Conservation (phyloP, 2,888 invertebrate species). For the Cylloceria caligata region DNA sequence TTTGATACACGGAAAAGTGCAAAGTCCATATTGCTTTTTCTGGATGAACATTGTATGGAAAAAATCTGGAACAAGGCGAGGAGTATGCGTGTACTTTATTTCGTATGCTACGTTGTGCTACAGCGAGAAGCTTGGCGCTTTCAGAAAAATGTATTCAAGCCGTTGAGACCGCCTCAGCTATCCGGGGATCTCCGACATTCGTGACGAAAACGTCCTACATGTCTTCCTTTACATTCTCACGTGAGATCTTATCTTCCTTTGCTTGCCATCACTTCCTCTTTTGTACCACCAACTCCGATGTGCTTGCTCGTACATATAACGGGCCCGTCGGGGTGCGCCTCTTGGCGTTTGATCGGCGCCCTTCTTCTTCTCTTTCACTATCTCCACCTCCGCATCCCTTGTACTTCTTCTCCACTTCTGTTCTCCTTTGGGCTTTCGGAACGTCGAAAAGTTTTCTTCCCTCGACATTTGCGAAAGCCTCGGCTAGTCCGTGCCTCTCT, state of each 20-base stretch:
- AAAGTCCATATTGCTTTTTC: background rate
- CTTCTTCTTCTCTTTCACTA: background rate
- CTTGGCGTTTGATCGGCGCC: conserved; percentile 49
- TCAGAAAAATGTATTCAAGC: conserved; percentile 14
- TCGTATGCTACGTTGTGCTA: background rate
- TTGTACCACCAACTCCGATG: background rate
- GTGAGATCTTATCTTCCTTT: conserved; percentile 2
- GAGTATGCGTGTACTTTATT: background rate
- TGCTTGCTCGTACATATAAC: background rate
- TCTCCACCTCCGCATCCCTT: background rate
- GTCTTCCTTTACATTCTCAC: conserved; percentile 12
- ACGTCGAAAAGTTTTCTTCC: conserved; percentile 52
- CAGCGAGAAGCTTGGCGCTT: background rate
- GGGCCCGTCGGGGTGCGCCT: conserved; percentile 11
- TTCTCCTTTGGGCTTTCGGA: conserved; percentile 17
- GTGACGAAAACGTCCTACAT: conserved; percentile 25
- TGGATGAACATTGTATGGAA: background rate
- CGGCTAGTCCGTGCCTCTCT: conserved; percentile 32
- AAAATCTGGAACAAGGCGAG: background rate
- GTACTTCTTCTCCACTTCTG: conserved; percentile 27
- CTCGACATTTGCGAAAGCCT: conserved; percentile 25
- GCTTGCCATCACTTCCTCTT: background rate
- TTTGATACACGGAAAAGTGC: background rate
- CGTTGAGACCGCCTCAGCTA: background rate
- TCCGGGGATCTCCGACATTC: conserved; percentile 13